A percentile compares a stretch with the other conserved stretches of the same genome.
Evolutionary conservation across 2,113 vertebrate genomes (phyloP).

Genomic region (Trematomus loennbergii): DNA sequence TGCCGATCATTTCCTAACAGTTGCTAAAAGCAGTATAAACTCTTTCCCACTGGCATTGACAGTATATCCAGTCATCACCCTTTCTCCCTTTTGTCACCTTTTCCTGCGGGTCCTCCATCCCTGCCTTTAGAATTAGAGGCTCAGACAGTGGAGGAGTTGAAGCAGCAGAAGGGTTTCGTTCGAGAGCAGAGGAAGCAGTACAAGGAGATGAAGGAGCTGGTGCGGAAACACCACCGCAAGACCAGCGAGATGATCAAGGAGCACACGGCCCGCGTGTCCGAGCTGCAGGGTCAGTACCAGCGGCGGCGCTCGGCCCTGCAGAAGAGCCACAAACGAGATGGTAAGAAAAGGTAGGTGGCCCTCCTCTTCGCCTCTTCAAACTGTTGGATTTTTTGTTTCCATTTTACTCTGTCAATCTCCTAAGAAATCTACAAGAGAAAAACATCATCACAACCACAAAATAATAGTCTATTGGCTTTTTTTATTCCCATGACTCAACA

Average conservation of each 20-base stretch:
- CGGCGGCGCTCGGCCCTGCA: slow-evolving; percentile 88
- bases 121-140: slow-evolving; percentile 89
- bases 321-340: slow-evolving; percentile 92
- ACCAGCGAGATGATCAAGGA: slow-evolving; percentile 96
- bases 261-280: slow-evolving; percentile 90
- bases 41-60: background rate
- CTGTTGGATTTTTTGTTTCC: background rate
- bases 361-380: slow-evolving; percentile 17
- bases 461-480: background rate
- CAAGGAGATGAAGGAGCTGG: slow-evolving; percentile 98
- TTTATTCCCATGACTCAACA: background rate
- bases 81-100: background rate
- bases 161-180: slow-evolving; percentile 95
- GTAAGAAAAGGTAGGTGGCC: slow-evolving; percentile 93
- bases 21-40: no score
- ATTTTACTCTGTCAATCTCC: background rate
- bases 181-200: slow-evolving; percentile 97
- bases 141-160: slow-evolving; percentile 94
- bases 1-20: background rate
- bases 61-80: background rate
- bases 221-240: slow-evolving; percentile 95
- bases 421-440: background rate
- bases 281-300: slow-evolving; percentile 92
- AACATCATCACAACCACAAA: background rate
- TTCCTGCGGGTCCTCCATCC: background rate